phyloP scores from a whole-genome alignment of 35 echinoderm and acorn worm genomes.

The Stichopus chloronotus region DNA sequence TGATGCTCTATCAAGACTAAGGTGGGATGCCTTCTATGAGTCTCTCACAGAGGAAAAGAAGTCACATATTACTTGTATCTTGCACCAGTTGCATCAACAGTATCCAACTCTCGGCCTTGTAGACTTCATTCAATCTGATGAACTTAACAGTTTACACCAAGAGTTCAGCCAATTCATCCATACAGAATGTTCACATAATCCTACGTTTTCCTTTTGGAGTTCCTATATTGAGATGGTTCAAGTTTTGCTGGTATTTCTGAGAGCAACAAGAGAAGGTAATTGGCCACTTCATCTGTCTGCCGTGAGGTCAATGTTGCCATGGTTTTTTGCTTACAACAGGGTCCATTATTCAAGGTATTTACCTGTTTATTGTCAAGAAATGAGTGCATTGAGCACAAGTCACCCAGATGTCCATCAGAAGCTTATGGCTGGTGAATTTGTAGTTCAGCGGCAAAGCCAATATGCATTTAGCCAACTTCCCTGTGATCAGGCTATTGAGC shows the following conservation, averaged over 20 bases:
- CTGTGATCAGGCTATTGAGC: slow-evolving; percentile 62
- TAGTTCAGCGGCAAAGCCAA: too few relatives aligned
- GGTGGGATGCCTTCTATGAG: slow-evolving; percentile 55
- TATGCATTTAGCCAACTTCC: slow-evolving; percentile 57
- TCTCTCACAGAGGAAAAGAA: background rate
- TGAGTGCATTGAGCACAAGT: background rate
- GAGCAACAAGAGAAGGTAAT: slow-evolving; percentile 62
- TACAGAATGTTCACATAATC: background rate
- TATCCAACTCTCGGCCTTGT: too few relatives aligned
- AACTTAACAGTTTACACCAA: too few relatives aligned
- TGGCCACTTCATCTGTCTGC: slow-evolving; percentile 73
- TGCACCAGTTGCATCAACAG: background rate
- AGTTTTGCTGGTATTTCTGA: slow-evolving; percentile 34
- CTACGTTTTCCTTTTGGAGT: slow-evolving; percentile 60
- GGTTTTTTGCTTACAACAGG: too few relatives aligned
- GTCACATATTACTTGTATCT: background rate
- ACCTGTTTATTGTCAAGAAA: slow-evolving; percentile 61
- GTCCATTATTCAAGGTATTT: too few relatives aligned
- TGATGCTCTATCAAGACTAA: slow-evolving; percentile 64
- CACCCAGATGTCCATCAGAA: background rate
- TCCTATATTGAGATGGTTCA: slow-evolving; percentile 65
- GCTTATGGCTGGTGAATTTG: too few relatives aligned
- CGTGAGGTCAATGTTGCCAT: slow-evolving; percentile 36
- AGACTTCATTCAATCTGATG: background rate
- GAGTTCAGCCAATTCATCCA: background rate